Conservation (phyloP, 1,140 invertebrate species). For the Bombus sylvicola region DNA sequence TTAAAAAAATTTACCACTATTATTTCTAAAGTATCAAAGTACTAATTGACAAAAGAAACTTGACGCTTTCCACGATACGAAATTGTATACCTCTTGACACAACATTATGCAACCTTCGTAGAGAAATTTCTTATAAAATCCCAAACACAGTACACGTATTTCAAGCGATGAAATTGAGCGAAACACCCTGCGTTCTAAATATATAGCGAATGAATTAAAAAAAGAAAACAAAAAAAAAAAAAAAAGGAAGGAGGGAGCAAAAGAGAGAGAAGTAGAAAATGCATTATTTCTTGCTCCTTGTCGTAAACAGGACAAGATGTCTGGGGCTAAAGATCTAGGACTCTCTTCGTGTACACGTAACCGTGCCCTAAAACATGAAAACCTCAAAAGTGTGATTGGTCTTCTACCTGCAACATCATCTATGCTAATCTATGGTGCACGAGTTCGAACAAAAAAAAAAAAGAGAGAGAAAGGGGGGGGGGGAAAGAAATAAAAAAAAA, state of each 20-base stretch:
- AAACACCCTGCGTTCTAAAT: not conserved
- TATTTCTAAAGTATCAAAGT: too few relatives aligned
- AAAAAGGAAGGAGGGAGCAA: not conserved
- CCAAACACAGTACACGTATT: not conserved
- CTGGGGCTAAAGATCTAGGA: slow-evolving; percentile 31
- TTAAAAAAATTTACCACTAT: accelerated
- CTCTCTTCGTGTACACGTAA: slow-evolving; percentile 19
- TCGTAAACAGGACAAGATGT: slow-evolving; percentile 21
- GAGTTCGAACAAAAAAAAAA: not conserved
- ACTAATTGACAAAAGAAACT: too few relatives aligned
- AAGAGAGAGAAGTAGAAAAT: not conserved
- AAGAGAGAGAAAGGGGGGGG: not conserved
- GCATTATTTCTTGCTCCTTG: slow-evolving; percentile 47
- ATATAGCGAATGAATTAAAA: too few relatives aligned
- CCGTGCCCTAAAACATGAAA: slow-evolving; percentile 45
- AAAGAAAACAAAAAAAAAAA: too few relatives aligned
- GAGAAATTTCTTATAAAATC: not conserved
- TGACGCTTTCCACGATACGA: too few relatives aligned
- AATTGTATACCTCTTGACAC: too few relatives aligned
- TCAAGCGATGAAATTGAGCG: not conserved
- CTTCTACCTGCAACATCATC: slow-evolving; percentile 41
- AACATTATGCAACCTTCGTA: not conserved
- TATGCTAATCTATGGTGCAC: slow-evolving; percentile 48
- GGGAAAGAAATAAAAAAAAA: not conserved
- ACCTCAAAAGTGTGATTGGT: slow-evolving; percentile 37